These are phyloP conservation scores for Slavum lentiscoides DNA, from an alignment of 2,888 invertebrate species.

Conservation along the genomic window DNA sequence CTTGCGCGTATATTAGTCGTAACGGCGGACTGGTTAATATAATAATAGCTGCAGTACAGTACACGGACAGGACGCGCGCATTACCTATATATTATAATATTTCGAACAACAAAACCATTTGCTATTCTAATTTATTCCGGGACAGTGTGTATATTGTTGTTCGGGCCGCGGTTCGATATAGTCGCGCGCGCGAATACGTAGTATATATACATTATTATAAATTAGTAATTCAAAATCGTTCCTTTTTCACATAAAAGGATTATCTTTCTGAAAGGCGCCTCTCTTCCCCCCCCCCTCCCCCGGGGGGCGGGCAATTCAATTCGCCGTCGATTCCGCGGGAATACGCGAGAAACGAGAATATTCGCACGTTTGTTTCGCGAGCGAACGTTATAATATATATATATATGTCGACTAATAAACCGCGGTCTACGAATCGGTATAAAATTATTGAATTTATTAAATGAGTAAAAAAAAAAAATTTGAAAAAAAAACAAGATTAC, in stretches of 20 bases:
- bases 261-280: conserved; percentile 25
- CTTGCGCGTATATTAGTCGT: not conserved
- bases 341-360: not conserved
- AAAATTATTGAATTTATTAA: too few relatives aligned
- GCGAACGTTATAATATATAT: not conserved
- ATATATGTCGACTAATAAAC: too few relatives aligned
- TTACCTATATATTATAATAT: too few relatives aligned
- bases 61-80: too few relatives aligned
- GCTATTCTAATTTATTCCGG: conserved; percentile 46
- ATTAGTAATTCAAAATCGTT: conserved; percentile 32
- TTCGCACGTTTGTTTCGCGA: not conserved
- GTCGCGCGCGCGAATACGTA: too few relatives aligned
- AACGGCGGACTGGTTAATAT: not conserved
- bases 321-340: not conserved
- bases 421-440: too few relatives aligned
- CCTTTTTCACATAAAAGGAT: conserved; percentile 41
- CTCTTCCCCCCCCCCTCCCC: too few relatives aligned
- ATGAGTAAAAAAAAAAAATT: too few relatives aligned
- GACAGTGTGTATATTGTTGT: conserved; percentile 24
- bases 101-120: conserved; percentile 32
- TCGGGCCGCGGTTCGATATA: conserved; percentile 21
- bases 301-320: not conserved
- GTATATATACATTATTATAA: too few relatives aligned
- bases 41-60: too few relatives aligned
- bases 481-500: too few relatives aligned